Evolutionary conservation across 2,797 vertebrate genomes (phyloP), one percentile per base, ranked within the genome.

Genomic region (Sylvia borin): DNA sequence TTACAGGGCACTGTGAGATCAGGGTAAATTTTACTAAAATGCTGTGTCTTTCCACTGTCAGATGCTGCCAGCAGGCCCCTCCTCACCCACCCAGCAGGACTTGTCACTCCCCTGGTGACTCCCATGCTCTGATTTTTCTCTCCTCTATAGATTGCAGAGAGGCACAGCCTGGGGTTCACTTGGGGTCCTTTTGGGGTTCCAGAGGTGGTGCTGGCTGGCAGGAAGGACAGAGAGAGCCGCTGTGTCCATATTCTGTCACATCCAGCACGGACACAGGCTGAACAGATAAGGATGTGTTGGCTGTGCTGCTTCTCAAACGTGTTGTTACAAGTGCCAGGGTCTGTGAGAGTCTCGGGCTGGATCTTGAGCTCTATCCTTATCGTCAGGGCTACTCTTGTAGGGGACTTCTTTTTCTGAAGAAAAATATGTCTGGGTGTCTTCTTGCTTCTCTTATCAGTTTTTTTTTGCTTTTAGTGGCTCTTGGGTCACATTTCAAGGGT

Each of bases 181-280:
- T 45, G 45, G 45, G 45, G 5, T 97, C 45, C 90, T 75, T 50
- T 26, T 97, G 68, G 97, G 97, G 3, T 24, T 32, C 96, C 97
- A 94, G 72, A 96, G 1, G 94, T 97, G 82, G 80, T 97, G 81
- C 86, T 98, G 71, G 83, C 95, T 0, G 98, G 97, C 96, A 0
- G 96, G 93, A 11, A 94, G 79, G 34, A 72, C 64, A 1, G 93
- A 78, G 88, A 93, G 97, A 73, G 97, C 97, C 18, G 68, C 70
- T 14, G 67, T 92, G 2, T 86, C 97, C 36, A 81, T 93, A 8
- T 96, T 96, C 90, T 60, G 58, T 32, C 60, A n/a, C 43, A 97
- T 97, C 90, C 97, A 97, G 40, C 40, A 40, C 14, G 40, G 40
- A 40, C 40, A 40, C 40, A 40, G 31, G 36, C 4, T 15, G 64